These are phyloP conservation scores for Drosophila fulvimacula DNA, from an alignment of 2,888 invertebrate species.

Conservation along the genomic window DNA sequence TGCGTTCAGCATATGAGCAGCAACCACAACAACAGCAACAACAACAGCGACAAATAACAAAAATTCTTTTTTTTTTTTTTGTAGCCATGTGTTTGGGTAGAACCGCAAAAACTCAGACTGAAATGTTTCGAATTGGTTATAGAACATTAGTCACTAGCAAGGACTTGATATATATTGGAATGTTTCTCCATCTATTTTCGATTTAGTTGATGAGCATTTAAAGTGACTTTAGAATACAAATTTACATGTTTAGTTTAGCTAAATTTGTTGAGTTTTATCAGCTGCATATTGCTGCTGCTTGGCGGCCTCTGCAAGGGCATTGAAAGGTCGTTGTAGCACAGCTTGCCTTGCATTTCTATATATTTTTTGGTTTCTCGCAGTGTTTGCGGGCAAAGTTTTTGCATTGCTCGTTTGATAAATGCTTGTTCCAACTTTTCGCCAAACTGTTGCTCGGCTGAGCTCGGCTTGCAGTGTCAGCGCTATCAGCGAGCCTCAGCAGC, in stretches of 20 bases:
- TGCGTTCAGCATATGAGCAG: constrained; percentile 55
- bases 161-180: background rate
- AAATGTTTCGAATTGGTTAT: constrained; percentile 23
- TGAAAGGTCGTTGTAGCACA: constrained; percentile 36
- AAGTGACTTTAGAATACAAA: background rate
- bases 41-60: constrained; percentile 17
- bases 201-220: background rate
- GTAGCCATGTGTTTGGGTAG: constrained; percentile 10
- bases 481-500: constrained; percentile 57
- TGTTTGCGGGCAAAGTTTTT: constrained; percentile 54
- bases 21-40: constrained; percentile 27
- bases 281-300: background rate
- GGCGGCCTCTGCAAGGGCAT: constrained; percentile 36
- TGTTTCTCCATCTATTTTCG: background rate
- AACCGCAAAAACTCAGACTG: constrained; percentile 32
- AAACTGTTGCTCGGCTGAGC: constrained; percentile 65
- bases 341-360: constrained; percentile 13
- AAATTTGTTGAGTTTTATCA: background rate
- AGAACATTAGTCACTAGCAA: constrained; percentile 20
- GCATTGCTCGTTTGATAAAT: constrained; percentile 69
- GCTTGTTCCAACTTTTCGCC: constrained; percentile 71
- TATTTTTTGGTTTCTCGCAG: constrained; percentile 32
- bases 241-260: background rate
- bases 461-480: constrained; percentile 41
- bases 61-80: constrained; percentile 21